These are phyloP conservation scores for Aspiorhynchus laticeps DNA, from an alignment of 2,113 vertebrate species.

Conservation along the genomic window DNA sequence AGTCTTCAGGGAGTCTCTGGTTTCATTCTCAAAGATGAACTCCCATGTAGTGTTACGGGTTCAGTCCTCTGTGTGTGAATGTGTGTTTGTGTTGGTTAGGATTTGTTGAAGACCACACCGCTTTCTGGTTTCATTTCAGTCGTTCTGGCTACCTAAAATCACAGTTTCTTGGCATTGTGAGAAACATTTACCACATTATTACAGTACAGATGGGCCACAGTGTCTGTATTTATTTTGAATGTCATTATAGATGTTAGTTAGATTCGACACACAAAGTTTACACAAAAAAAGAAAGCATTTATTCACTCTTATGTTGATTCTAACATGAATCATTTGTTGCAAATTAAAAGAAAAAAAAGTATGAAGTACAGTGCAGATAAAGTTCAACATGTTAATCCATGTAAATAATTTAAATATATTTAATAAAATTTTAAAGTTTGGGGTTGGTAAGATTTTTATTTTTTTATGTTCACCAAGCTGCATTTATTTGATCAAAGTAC, in stretches of 20 bases:
- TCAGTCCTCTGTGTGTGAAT: not conserved
- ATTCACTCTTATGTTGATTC: not conserved
- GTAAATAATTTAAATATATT: too few species aligned
- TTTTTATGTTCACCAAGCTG: too few species aligned
- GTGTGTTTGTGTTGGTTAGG: slow-evolving; percentile 3
- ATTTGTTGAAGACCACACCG: not conserved
- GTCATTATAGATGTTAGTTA: not conserved
- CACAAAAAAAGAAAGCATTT: not conserved
- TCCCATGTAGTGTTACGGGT: not conserved
- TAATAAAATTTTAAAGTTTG: too few species aligned
- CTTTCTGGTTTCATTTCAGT: not conserved
- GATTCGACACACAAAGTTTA: not conserved
- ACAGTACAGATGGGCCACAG: not conserved
- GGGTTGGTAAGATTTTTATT: too few species aligned
- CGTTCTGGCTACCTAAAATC: not conserved
- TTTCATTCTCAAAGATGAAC: slow-evolving; percentile 31
- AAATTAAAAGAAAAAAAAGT: not conserved
- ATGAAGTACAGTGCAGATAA: not conserved
- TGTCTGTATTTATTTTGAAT: not conserved
- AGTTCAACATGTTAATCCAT: not conserved
- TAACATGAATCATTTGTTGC: not conserved
- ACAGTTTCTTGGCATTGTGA: not conserved
- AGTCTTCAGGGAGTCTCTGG: slow-evolving; percentile 26
- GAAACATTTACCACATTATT: not conserved
- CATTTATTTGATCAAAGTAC: too few species aligned